Evolutionary conservation across 35 echinoderm and acorn worm species (phyloP), one percentile per base, ranked within the genome.

Genomic region (Hemicentrotus pulcherrimus): DNA sequence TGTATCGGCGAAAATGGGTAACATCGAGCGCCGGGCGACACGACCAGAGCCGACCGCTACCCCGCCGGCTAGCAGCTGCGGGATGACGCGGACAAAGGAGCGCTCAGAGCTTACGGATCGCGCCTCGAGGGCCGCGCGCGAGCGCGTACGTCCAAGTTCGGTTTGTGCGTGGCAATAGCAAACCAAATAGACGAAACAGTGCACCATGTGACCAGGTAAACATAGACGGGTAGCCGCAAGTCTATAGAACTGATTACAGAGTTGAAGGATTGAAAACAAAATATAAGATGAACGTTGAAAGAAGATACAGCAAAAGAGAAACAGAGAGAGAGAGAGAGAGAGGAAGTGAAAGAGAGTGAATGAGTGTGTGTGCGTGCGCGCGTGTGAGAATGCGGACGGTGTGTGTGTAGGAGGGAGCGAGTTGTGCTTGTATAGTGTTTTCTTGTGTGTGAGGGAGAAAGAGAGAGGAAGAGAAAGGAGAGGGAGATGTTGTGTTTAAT

Each of bases 71-170:
- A 78, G 65, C 65, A 78, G 65, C 65, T 78, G 65, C 6, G 65
- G 65, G 65, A 78, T 78, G 65, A 78, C 65, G 65, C 65, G 65
- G 65, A 78, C 65, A 78, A 78, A 78, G 24, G 65, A n/a, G 65
- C 24, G 65, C 65, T 78, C 24, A 22, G 65, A 3, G 65, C 28
- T 59, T 59, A 28, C 28, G 65, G 24, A 78, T 28, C 65, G 65
- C 19, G 65, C 65, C 24, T 8, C 19, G 65, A 78, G 19, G 65
- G 2, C 7, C 65, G 65, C 65, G 65, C 65, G 19, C 65, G 65
- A 7, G 65, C 28, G 65, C 65, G 65, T 22, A 22, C 65, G 19
- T 7, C 65, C 5, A 18, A 8, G 65, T 4, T 22, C 22, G 65
- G 24, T 78, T 6, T 22, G 65, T n/a, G 24, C 19, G 65, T 16